These are phyloP conservation scores for Ariolimax columbianus DNA, from an alignment of 2,888 invertebrate genomes.

Conservation along the genomic window DNA sequence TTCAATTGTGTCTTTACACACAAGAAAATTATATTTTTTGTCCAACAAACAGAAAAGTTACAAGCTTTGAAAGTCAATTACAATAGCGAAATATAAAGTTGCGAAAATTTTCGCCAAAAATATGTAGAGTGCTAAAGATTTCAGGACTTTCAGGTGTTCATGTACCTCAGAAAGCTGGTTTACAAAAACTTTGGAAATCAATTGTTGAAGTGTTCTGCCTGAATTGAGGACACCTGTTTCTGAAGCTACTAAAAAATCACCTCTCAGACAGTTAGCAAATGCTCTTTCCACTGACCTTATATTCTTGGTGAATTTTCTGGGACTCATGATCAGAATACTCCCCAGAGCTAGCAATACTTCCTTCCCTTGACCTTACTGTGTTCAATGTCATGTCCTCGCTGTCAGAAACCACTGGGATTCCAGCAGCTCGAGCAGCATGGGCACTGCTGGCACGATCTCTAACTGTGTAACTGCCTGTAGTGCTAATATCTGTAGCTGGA, in stretches of 20 bases:
- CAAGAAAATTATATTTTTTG: too few species aligned
- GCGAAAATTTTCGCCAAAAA: too few species aligned
- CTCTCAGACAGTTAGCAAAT: not conserved
- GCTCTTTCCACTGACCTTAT: conserved; percentile 64
- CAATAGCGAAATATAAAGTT: too few species aligned
- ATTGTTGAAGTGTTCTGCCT: too few species aligned
- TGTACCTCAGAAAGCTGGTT: too few species aligned
- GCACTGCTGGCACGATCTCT: conserved; percentile 57
- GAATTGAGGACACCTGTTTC: too few species aligned
- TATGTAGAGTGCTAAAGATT: too few species aligned
- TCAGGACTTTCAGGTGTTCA: too few species aligned
- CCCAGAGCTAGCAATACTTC: conserved; percentile 73
- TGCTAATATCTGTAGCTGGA: conserved; percentile 30
- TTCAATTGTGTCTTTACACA: too few species aligned
- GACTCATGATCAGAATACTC: conserved; percentile 76
- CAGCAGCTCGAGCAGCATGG: conserved; percentile 72
- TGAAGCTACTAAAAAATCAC: not conserved
- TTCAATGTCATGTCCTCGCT: conserved; percentile 48
- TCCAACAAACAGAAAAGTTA: too few species aligned
- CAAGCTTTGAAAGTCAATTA: too few species aligned
- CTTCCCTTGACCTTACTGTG: conserved; percentile 61
- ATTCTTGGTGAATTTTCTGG: conserved; percentile 74
- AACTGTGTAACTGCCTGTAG: conserved; percentile 66
- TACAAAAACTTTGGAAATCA: too few species aligned
- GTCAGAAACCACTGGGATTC: conserved; percentile 73